phyloP scores from a whole-genome alignment of 2,113 vertebrate species.

The human (Homo sapiens) region DNA sequence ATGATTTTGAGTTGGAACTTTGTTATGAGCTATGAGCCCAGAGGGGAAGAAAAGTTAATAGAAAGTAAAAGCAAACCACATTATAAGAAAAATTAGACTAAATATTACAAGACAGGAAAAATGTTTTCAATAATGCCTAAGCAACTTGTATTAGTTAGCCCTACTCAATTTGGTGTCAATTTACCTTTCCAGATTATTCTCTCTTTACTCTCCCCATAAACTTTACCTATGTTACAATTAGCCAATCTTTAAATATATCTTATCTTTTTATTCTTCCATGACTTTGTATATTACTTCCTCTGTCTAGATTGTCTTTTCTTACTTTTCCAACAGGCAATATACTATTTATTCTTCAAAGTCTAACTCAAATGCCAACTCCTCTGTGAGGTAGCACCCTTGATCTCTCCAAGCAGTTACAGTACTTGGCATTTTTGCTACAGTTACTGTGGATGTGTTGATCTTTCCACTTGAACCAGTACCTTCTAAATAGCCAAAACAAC shows the following conservation, averaged over 20 bases:
- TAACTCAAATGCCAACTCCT: constrained; percentile 7
- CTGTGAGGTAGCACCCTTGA: not conserved
- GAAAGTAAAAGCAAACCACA: not conserved
- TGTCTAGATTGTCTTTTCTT: not conserved
- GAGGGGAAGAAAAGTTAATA: constrained; percentile 6
- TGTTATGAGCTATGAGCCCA: not conserved
- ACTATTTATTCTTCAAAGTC: constrained; percentile 12
- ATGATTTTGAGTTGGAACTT: not conserved
- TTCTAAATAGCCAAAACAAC: not conserved
- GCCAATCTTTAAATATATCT: not conserved
- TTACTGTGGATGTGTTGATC: not conserved
- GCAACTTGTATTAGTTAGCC: not conserved
- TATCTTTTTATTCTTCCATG: not conserved
- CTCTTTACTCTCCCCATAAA: not conserved
- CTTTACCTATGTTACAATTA: not conserved
- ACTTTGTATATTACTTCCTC: not conserved
- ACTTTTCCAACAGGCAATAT: not conserved
- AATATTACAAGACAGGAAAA: not conserved
- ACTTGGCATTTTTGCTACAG: not conserved
- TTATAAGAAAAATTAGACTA: constrained; percentile 27
- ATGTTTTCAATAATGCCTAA: not conserved
- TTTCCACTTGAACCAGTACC: not conserved
- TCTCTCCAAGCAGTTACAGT: not conserved
- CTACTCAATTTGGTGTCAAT: not conserved
- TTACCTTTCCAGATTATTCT: not conserved